Percentiles rank a stretch among this genome's conserved stretches.
These are phyloP conservation scores for Meteorus cinctellus DNA, from an alignment of 2,888 invertebrate genomes.

Conservation along the genomic window DNA sequence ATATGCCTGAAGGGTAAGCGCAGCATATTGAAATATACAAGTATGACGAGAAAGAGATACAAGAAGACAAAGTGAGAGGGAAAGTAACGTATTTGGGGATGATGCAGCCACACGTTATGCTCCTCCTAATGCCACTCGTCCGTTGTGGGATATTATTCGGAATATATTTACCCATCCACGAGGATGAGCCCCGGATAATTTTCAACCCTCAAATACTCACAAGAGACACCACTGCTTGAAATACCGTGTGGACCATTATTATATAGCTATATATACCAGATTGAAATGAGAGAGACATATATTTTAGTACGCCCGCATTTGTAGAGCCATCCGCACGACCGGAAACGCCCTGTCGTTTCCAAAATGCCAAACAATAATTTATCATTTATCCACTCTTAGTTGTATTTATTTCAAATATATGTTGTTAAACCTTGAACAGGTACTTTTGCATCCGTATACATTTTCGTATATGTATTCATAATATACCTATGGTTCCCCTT, in stretches of 20 bases:
- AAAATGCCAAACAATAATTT: slow-evolving; percentile 52
- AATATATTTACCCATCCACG: slow-evolving; percentile 41
- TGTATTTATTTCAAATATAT: background rate
- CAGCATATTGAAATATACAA: slow-evolving; percentile 60
- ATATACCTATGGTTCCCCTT: background rate
- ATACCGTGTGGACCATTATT: slow-evolving; percentile 20
- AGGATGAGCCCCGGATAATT: slow-evolving; percentile 49
- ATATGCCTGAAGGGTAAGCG: slow-evolving; percentile 62
- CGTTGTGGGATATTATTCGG: slow-evolving; percentile 36
- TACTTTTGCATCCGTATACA: slow-evolving; percentile 4
- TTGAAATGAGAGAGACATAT: background rate
- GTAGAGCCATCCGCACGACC: slow-evolving; percentile 42
- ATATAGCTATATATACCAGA: background rate
- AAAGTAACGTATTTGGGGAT: slow-evolving; percentile 52
- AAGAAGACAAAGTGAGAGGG: slow-evolving; percentile 39
- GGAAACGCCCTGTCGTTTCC: slow-evolving; percentile 44
- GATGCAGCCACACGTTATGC: slow-evolving; percentile 39
- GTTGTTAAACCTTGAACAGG: background rate
- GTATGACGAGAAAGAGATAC: slow-evolving; percentile 38
- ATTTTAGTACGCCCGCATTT: slow-evolving; percentile 45
- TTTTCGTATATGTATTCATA: background rate
- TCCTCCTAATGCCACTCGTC: slow-evolving; percentile 39
- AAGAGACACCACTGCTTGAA: slow-evolving; percentile 30
- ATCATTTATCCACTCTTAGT: slow-evolving; percentile 40
- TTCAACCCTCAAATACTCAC: slow-evolving; percentile 39